These are phyloP conservation scores for Nasua narica DNA, from an alignment of 2,797 vertebrate genomes.

Conservation along the genomic window DNA sequence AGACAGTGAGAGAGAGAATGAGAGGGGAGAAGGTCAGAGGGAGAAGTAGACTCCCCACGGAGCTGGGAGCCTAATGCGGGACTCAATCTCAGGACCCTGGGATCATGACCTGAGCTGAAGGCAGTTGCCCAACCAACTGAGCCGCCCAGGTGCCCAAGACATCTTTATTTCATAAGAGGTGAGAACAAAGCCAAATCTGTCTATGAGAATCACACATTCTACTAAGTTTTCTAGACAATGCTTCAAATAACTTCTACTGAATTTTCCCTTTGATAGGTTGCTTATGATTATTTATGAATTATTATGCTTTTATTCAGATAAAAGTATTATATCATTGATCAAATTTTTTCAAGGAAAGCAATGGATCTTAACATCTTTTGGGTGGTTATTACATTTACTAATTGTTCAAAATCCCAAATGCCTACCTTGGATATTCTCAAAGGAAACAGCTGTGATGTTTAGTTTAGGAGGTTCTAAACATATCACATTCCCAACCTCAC, in stretches of 20 bases:
- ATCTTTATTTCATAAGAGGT: not conserved
- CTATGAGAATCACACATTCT: not conserved
- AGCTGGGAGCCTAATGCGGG: too few relatives aligned
- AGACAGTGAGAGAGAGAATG: too few relatives aligned
- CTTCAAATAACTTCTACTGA: not conserved
- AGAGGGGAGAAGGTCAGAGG: too few relatives aligned
- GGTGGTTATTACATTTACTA: not conserved
- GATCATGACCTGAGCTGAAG: too few relatives aligned
- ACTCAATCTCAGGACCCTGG: too few relatives aligned
- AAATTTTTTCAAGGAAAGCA: not conserved
- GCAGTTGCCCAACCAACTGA: too few relatives aligned
- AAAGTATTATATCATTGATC: not conserved
- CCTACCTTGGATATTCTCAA: not conserved
- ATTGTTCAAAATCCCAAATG: not conserved
- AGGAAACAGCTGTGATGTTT: not conserved
- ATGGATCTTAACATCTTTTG: not conserved
- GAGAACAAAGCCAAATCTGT: not conserved
- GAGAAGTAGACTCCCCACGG: too few relatives aligned
- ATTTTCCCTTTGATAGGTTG: not conserved
- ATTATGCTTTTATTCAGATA: not conserved
- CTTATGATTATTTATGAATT: not conserved
- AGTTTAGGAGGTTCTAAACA: not conserved
- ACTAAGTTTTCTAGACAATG: not conserved
- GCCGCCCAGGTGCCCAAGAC: too few relatives aligned
- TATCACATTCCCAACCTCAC: not conserved